Percentiles rank a stretch among this genome's conserved stretches.
phyloP scores from a whole-genome alignment of 2,113 vertebrate genomes.

The Entelurus aequoreus region DNA sequence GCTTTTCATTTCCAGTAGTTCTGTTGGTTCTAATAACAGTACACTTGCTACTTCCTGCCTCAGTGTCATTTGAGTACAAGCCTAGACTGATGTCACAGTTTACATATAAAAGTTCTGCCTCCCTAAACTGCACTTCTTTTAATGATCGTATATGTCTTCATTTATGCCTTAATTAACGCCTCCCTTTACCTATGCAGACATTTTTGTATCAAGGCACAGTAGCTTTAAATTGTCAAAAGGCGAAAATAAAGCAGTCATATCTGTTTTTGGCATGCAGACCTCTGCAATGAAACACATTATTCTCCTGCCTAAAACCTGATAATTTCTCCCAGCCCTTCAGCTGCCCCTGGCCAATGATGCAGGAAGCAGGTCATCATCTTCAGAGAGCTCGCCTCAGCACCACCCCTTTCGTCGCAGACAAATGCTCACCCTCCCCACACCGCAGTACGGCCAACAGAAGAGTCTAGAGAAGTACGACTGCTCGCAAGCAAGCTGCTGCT shows the following conservation, averaged over 20 bases:
- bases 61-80: no score
- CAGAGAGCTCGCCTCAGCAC: conserved; percentile 85
- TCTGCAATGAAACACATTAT: conserved; percentile 7
- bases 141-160: no score
- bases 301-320: not conserved
- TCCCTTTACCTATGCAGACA: conserved; percentile 14
- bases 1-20: no score
- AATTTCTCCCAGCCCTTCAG: conserved; percentile 74
- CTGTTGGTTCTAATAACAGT: no score
- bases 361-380: conserved; percentile 82
- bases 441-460: conserved; percentile 76
- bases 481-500: not conserved
- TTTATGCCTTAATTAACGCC: not conserved
- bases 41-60: no score
- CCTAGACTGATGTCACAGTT: no score
- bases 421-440: conserved; percentile 81
- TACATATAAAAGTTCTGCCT: not conserved
- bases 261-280: conserved; percentile 17
- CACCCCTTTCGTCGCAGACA: conserved; percentile 79
- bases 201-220: not conserved
- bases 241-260: not conserved
- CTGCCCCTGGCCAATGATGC: conserved; percentile 86
- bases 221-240: conserved; percentile 4
- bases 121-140: conserved; percentile 4
- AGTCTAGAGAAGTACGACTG: conserved; percentile 84